Evolutionary conservation across 2,113 vertebrate genomes (phyloP).

Genomic region (Psilopsiagon aurifrons): DNA sequence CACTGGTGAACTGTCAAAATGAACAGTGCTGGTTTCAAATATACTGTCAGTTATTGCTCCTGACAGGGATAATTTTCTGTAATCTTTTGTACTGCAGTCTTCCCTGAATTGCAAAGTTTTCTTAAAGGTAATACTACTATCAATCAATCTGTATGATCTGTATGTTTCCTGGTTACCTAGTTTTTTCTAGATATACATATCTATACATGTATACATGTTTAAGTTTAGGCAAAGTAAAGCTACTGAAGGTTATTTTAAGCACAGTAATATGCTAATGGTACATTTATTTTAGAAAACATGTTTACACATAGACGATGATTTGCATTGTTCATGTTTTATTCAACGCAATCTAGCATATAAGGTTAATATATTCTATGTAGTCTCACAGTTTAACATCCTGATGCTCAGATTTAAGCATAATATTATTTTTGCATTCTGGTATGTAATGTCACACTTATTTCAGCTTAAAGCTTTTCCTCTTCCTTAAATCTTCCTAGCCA

Average conservation of each 20-base stretch:
- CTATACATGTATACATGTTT: not conserved
- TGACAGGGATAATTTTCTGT: not conserved
- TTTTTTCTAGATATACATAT: not conserved
- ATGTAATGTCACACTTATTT: not conserved
- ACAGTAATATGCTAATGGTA: not conserved
- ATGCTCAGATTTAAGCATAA: not conserved
- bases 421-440: not conserved
- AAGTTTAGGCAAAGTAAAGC: not conserved
- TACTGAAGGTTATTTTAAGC: not conserved
- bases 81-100: not conserved
- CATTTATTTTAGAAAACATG: not conserved
- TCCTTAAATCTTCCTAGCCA: not conserved
- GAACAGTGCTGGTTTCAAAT: constrained; percentile 32
- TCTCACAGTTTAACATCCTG: not conserved
- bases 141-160: not conserved
- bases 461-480: not conserved
- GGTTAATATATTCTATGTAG: not conserved
- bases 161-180: not conserved
- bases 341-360: not conserved
- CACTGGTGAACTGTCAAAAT: constrained; percentile 35
- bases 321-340: not conserved
- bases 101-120: not conserved
- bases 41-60: constrained; percentile 30
- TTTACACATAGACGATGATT: not conserved
- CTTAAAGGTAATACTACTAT: not conserved